Evolutionary conservation across 2,888 invertebrate genomes (phyloP).

Genomic region (Polietes domitor): DNA sequence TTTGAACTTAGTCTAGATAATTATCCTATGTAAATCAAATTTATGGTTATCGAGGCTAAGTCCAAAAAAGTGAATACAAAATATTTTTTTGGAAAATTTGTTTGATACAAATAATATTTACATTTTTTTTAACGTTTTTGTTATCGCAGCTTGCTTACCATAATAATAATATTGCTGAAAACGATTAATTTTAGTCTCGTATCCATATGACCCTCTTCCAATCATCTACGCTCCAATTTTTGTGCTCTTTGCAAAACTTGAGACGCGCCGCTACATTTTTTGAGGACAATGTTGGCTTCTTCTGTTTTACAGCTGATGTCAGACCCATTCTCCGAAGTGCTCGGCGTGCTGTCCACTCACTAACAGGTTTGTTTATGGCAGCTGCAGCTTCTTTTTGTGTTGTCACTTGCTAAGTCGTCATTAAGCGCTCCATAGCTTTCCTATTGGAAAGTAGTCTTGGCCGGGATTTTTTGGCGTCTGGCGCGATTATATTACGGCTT

Average conservation of each 20-base stretch:
- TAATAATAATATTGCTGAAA: no score
- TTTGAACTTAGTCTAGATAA: no score
- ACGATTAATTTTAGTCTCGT: neutral
- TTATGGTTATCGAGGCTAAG: no score
- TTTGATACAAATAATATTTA: no score
- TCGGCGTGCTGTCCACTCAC: conserved; percentile 1
- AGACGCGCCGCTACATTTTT: neutral
- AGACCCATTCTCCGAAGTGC: neutral
- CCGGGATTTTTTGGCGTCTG: neutral
- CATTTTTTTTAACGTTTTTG: no score
- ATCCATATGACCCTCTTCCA: neutral
- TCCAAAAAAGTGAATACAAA: no score
- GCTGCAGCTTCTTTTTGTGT: conserved; percentile 1
- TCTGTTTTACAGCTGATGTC: neutral
- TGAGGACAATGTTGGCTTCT: neutral
- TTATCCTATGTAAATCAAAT: no score
- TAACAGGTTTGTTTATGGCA: conserved; percentile 12
- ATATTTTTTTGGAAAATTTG: no score
- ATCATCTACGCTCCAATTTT: neutral
- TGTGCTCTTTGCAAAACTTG: neutral
- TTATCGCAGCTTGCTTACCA: no score
- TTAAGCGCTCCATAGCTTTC: neutral
- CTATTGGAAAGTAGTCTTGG: neutral
- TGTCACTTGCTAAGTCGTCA: neutral
- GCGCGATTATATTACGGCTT: neutral